phyloP scores from a whole-genome alignment of 37 sponge, comb jelly and placozoan species.

The Amphimedon queenslandica region DNA sequence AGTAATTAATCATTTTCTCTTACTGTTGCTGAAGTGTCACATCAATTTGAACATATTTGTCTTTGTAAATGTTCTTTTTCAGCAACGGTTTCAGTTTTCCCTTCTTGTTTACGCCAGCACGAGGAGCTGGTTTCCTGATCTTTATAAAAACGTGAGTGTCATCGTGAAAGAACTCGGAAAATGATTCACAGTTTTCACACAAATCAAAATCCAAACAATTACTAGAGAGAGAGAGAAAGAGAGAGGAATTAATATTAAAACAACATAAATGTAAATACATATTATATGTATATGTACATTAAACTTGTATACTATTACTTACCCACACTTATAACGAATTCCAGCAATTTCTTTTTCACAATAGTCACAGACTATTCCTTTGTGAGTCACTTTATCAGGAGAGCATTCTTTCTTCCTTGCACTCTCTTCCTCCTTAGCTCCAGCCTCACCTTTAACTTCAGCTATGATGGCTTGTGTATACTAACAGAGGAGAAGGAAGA shows the following conservation, averaged over 20 bases:
- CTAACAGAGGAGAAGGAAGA: too few species aligned
- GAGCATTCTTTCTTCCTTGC: background rate
- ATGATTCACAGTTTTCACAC: constrained; percentile 77
- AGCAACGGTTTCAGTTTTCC: constrained; percentile 35
- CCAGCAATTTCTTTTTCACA: constrained; percentile 63
- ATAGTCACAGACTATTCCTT: constrained; percentile 53
- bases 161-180: constrained; percentile 43
- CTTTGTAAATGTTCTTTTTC: constrained; percentile 17
- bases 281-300: background rate
- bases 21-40: too few species aligned
- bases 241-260: constrained; percentile 4
- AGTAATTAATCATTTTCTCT: too few species aligned
- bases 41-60: background rate
- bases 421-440: too few species aligned
- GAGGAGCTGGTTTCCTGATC: constrained; percentile 44
- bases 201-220: constrained; percentile 84
- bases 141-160: constrained; percentile 75
- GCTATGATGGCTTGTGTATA: too few species aligned
- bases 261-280: background rate
- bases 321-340: constrained; percentile 88
- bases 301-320: constrained; percentile 9
- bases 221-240: constrained; percentile 38
- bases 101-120: constrained; percentile 24
- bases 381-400: background rate
- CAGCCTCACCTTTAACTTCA: too few species aligned